Evolutionary conservation across 1,140 invertebrate species (phyloP), one percentile per base, ranked within the genome.

Genomic region (Formica selysi): DNA sequence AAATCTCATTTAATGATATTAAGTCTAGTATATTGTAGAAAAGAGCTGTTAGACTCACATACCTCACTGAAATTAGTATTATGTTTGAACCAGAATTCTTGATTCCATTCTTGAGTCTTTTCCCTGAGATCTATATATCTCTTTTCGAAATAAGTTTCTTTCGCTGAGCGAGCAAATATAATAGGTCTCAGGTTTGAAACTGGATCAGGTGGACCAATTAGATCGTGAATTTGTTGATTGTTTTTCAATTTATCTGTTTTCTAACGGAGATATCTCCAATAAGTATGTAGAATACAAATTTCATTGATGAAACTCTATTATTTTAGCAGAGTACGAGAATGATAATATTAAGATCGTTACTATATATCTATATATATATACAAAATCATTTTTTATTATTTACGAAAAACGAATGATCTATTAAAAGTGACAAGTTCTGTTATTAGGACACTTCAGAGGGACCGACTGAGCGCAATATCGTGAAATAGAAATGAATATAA

Each of bases 71-170:
- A 98, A 70, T 95, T 96, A 64, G 95, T 95, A 93, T 98, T 98
- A 90, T 98, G 98, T 83, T 96, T 95, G 10, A 94, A 95, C 98
- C 98, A 98, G 94, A 98, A 98, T 74, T 96, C 94, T 90, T 98
- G 96, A 94, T 98, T 98, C 98, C 97, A 98, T 85, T 96, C 93
- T 89, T 98, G 97, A 0, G 97, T 96, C 80, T 96, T 96, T 87
- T 96, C 95, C 91, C 97, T 96, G 67, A 96, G 92, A 76, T 96
- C 89, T 87, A 98, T 95, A 91, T 97, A 97, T 88, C 95, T 93
- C 89, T 95, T 96, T 92, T 98, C 97, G 59, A 97, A 80, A 2
- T 88, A 61, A 0, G 97, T 96, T 95, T 98, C 98, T 91, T 96
- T 95, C 4, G 94, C 80, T 19, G 96, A 94, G 86, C 96, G 95